Conservation (phyloP, 2,113 vertebrate genomes). For the Smithornis capensis region DNA sequence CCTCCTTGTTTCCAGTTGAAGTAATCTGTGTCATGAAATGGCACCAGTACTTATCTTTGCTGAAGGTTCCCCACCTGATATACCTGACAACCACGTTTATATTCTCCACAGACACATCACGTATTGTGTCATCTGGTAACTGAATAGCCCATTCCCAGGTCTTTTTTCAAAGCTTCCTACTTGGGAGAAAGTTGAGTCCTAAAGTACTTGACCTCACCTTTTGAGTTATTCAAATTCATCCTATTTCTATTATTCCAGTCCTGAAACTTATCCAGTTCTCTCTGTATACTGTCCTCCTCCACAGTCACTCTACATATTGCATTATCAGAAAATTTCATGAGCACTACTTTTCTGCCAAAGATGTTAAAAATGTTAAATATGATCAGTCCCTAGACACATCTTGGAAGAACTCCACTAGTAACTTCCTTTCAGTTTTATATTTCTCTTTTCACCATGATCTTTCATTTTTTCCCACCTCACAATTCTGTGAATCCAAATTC, state of each 20-base stretch:
- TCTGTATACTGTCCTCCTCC: conserved; percentile 57
- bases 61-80: not conserved
- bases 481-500: conserved; percentile 45
- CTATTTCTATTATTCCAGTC: conserved; percentile 37
- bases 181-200: not conserved
- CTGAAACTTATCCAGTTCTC: conserved; percentile 37
- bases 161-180: conserved; percentile 30
- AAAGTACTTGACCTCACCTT: conserved; percentile 36
- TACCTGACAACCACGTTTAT: not conserved
- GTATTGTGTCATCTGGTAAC: not conserved
- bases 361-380: conserved; percentile 65
- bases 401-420: conserved; percentile 58
- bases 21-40: not conserved
- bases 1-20: not conserved
- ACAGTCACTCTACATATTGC: conserved; percentile 63
- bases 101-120: not conserved
- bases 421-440: conserved; percentile 59
- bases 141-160: not conserved
- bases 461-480: conserved; percentile 34
- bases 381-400: conserved; percentile 51
- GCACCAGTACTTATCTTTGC: not conserved
- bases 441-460: conserved; percentile 41
- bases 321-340: conserved; percentile 63
- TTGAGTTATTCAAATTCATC: conserved; percentile 37
- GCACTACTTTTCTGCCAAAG: conserved; percentile 56